phyloP scores from a whole-genome alignment of 2,888 invertebrate genomes.

The Fragum whitleyi region DNA sequence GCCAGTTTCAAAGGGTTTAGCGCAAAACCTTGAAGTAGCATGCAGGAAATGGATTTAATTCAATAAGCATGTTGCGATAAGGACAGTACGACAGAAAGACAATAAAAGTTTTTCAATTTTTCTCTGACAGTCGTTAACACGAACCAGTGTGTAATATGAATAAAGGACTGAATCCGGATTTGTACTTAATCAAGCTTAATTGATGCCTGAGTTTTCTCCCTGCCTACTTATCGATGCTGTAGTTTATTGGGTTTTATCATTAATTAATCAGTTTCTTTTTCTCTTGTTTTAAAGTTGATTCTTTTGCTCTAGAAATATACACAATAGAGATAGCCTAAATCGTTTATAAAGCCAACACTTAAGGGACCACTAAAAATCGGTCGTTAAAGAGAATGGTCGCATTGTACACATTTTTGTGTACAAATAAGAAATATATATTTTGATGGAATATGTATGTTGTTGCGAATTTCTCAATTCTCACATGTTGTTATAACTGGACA shows the following conservation, averaged over 20 bases:
- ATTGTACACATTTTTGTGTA: too few species aligned
- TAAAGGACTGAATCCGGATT: constrained; percentile 44
- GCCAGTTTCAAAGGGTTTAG: too few species aligned
- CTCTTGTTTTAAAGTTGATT: background rate
- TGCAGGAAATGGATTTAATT: background rate
- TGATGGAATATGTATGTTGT: too few species aligned
- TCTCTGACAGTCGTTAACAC: constrained; percentile 24
- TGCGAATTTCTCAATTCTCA: too few species aligned
- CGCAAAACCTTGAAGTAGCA: too few species aligned
- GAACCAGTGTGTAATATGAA: constrained; percentile 41
- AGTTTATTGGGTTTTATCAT: constrained; percentile 30
- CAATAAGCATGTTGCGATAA: constrained; percentile 8
- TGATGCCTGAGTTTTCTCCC: constrained; percentile 17
- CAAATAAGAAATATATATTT: too few species aligned
- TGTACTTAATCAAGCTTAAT: constrained; percentile 32
- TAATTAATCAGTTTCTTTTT: constrained; percentile 24
- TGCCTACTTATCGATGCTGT: constrained; percentile 15
- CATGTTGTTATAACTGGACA: too few species aligned
- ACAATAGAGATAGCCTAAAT: too few species aligned
- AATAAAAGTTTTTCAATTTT: constrained; percentile 27
- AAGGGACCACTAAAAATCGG: too few species aligned
- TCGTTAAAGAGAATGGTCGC: too few species aligned
- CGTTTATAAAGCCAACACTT: too few species aligned
- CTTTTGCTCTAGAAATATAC: too few species aligned
- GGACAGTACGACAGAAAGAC: background rate